phyloP scores from a whole-genome alignment of 1,140 invertebrate species.

The Oncopeltus fasciatus region DNA sequence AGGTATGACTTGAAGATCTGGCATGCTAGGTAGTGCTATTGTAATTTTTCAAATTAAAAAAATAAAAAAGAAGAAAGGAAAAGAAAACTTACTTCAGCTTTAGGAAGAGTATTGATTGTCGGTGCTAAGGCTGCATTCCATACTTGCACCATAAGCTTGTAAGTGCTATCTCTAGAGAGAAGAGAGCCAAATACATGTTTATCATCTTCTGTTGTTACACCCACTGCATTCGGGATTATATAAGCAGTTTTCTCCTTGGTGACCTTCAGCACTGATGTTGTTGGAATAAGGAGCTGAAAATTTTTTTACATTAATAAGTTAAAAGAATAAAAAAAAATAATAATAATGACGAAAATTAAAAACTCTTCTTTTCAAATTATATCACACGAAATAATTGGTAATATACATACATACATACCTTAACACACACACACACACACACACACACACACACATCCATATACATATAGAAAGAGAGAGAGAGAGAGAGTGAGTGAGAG shows the following conservation, averaged over 20 bases:
- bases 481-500: no score
- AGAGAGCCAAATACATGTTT: slow-evolving; percentile 82
- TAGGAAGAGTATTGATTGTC: background rate
- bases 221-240: slow-evolving; percentile 82
- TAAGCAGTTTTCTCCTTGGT: slow-evolving; percentile 81
- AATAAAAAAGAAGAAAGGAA: background rate
- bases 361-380: background rate
- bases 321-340: background rate
- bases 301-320: background rate
- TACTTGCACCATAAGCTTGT: slow-evolving; percentile 65
- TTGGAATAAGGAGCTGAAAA: slow-evolving; percentile 61
- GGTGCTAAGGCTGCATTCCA: slow-evolving; percentile 35
- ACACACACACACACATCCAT: no score
- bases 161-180: slow-evolving; percentile 72
- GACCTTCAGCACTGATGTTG: slow-evolving; percentile 63
- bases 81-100: background rate
- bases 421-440: no score
- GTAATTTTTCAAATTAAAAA: no score
- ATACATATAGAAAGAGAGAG: no score
- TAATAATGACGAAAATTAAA: background rate
- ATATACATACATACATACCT: no score
- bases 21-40: no score
- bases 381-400: background rate
- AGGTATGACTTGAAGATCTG: no score
- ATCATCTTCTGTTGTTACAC: slow-evolving; percentile 64